These are phyloP conservation scores for Calameuta pallipes DNA, from an alignment of 2,888 invertebrate genomes.

Conservation along the genomic window DNA sequence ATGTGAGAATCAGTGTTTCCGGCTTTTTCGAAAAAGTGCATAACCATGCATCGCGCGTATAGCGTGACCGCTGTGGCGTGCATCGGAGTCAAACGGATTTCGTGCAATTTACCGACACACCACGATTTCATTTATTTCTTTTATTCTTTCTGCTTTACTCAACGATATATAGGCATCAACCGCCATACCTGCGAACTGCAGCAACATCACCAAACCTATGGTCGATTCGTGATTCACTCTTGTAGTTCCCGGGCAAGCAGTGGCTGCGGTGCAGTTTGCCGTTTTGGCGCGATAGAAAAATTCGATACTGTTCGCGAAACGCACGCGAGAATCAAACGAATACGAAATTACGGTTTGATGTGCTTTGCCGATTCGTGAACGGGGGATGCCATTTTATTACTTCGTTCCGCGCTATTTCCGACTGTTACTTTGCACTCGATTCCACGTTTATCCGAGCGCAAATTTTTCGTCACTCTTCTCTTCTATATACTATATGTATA, in stretches of 20 bases:
- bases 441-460: neutral
- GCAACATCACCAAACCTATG: neutral
- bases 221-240: neutral
- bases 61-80: neutral
- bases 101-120: neutral
- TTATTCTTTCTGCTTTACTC: neutral
- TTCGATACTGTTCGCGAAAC: neutral
- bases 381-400: neutral
- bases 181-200: neutral
- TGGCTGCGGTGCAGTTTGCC: neutral
- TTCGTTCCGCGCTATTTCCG: neutral
- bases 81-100: neutral
- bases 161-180: neutral
- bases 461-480: neutral
- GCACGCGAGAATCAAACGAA: neutral
- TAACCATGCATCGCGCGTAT: neutral
- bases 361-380: neutral
- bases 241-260: neutral
- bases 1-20: neutral
- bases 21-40: conserved; percentile 2
- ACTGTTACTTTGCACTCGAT: neutral
- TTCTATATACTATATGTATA: no score
- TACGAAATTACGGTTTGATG: neutral
- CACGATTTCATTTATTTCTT: conserved; percentile 3
- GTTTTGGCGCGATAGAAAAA: neutral